These are phyloP conservation scores for Spilogale gracilis DNA, from an alignment of 2,113 vertebrate species.

Conservation along the genomic window DNA sequence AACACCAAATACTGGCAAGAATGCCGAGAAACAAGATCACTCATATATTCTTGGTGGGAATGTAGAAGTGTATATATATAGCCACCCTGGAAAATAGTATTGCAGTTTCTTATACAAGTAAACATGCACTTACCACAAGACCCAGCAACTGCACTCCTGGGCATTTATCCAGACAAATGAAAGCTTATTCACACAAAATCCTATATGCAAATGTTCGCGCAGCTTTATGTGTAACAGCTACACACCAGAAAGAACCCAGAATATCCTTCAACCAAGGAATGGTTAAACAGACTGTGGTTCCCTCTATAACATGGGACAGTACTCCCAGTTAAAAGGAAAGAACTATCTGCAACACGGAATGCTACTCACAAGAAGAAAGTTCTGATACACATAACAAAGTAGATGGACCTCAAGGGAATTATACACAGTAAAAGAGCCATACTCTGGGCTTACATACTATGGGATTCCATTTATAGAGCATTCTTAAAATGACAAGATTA, in stretches of 20 bases:
- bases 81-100: neutral
- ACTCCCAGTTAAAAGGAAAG: slow-evolving; percentile 2
- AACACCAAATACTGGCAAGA: neutral
- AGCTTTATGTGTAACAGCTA: slow-evolving; percentile 37
- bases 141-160: neutral
- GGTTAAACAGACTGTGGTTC: neutral
- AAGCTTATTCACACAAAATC: slow-evolving; percentile 50
- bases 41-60: neutral
- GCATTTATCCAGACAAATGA: slow-evolving; percentile 54
- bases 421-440: slow-evolving; percentile 20
- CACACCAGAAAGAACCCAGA: slow-evolving; percentile 26
- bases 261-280: neutral
- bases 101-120: slow-evolving; percentile 25
- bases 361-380: slow-evolving; percentile 5
- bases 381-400: neutral
- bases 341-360: neutral
- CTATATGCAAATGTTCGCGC: neutral
- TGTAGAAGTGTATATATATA: slow-evolving; percentile 15
- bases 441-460: neutral
- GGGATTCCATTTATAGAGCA: neutral
- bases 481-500: slow-evolving; percentile 35
- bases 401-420: neutral
- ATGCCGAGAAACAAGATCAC: slow-evolving; percentile 14
- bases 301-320: slow-evolving; percentile 1
- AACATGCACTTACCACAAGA: neutral